A percentile compares a stretch with the other conserved stretches of the same genome.
These are phyloP conservation scores for Aldrovandia affinis DNA, from an alignment of 2,797 vertebrate genomes.

Conservation along the genomic window DNA sequence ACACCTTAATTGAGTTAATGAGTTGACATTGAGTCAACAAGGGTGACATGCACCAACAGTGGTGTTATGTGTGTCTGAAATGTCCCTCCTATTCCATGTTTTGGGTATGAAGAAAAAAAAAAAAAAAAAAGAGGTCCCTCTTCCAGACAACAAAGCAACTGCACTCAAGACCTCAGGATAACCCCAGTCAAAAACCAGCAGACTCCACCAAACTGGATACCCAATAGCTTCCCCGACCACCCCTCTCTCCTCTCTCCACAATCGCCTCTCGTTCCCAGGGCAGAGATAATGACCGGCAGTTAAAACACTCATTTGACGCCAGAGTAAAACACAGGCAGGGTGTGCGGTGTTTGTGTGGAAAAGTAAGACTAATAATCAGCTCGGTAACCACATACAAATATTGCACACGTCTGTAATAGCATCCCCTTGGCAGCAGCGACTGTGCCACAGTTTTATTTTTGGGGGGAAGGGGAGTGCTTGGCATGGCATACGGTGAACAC, in stretches of 20 bases:
- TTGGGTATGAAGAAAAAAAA: too few relatives aligned
- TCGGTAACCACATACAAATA: constrained; percentile 54
- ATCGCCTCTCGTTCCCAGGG: background rate
- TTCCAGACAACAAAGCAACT: background rate
- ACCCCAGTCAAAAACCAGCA: background rate
- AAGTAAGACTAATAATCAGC: constrained; percentile 63
- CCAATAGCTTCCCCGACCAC: constrained; percentile 43
- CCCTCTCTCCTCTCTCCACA: constrained; percentile 31
- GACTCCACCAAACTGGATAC: background rate
- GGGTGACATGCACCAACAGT: background rate
- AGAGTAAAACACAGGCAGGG: constrained; percentile 43
- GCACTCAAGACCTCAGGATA: background rate
- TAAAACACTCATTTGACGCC: constrained; percentile 48
- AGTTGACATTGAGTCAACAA: background rate
- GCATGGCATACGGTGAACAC: constrained; percentile 55
- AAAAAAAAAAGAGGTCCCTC: too few relatives aligned
- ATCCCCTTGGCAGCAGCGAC: constrained; percentile 58
- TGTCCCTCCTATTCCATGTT: background rate
- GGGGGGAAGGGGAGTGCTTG: constrained; percentile 45
- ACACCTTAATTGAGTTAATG: background rate
- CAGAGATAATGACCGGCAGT: constrained; percentile 41
- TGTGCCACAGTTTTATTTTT: constrained; percentile 58
- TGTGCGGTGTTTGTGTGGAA: constrained; percentile 57
- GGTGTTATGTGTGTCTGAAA: background rate
- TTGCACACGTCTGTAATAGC: constrained; percentile 43